phyloP scores from a whole-genome alignment of 2,113 vertebrate genomes.

The Bagarius yarrelli region DNA sequence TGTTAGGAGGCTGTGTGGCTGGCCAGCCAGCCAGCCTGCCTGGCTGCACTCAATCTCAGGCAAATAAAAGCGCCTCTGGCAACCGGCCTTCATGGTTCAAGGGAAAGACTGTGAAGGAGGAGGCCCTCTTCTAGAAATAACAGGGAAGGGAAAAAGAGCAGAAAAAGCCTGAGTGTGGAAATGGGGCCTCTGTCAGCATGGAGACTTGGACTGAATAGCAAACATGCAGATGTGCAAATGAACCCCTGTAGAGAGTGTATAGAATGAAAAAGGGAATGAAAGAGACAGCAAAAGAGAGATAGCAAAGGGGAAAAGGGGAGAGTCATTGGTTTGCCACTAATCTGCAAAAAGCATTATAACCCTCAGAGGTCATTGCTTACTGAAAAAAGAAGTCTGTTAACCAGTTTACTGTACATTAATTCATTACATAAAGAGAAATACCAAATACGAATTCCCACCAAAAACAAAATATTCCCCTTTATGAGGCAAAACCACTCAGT shows the following conservation, averaged over 20 bases:
- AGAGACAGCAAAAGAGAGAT: neutral
- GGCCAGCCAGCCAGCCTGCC: constrained; percentile 44
- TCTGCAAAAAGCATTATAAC: constrained; percentile 21
- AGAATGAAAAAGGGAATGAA: constrained; percentile 21
- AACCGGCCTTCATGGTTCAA: constrained; percentile 46
- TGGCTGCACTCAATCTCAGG: constrained; percentile 53
- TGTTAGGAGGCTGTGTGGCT: constrained; percentile 40
- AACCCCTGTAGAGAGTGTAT: constrained; percentile 37
- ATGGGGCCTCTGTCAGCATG: constrained; percentile 43
- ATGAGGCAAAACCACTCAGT: neutral
- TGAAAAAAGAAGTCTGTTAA: constrained; percentile 24
- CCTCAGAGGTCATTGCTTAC: constrained; percentile 40
- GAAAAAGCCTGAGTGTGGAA: constrained; percentile 26
- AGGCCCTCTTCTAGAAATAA: constrained; percentile 37
- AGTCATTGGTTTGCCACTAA: neutral
- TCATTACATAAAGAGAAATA: neutral
- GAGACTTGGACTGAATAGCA: constrained; percentile 46
- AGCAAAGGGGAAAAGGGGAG: constrained; percentile 13
- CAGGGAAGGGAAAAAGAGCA: constrained; percentile 24
- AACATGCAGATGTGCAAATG: constrained; percentile 53
- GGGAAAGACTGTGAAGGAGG: constrained; percentile 38
- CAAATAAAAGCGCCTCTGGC: constrained; percentile 50
- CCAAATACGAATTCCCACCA: neutral
- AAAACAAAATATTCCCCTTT: constrained; percentile 1
- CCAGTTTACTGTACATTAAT: constrained; percentile 34